phyloP scores from a whole-genome alignment of 1,140 invertebrate species.

The Prorops nasuta region DNA sequence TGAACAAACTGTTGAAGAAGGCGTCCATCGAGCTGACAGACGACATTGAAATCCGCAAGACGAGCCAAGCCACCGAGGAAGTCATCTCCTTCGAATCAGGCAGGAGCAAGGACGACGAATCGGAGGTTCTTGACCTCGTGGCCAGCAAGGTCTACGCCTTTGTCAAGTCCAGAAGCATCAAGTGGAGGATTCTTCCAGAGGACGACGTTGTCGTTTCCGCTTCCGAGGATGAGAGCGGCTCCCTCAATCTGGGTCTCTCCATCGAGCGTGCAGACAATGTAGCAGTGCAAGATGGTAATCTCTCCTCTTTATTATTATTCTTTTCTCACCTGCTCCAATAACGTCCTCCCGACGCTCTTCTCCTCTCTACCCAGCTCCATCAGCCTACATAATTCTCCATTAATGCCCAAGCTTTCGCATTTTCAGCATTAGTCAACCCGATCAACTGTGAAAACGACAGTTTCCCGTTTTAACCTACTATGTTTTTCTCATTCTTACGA shows the following conservation, averaged over 20 bases:
- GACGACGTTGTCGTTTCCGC: constrained; percentile 73
- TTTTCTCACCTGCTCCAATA: background rate
- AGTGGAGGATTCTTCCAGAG: constrained; percentile 65
- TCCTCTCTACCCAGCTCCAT: no score
- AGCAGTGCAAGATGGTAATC: constrained; percentile 47
- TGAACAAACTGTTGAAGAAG: constrained; percentile 77
- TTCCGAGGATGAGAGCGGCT: constrained; percentile 67
- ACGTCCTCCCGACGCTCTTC: no score
- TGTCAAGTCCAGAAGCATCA: constrained; percentile 64
- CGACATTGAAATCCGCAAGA: constrained; percentile 74
- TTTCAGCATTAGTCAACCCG: no score
- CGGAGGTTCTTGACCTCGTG: constrained; percentile 68
- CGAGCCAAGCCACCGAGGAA: constrained; percentile 56
- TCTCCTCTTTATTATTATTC: constrained; percentile 1
- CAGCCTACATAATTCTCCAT: no score
- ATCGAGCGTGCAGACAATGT: constrained; percentile 61
- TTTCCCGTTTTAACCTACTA: no score
- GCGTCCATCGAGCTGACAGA: constrained; percentile 72
- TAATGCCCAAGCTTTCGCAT: background rate
- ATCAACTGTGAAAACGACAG: no score
- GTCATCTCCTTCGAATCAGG: constrained; percentile 45
- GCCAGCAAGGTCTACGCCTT: constrained; percentile 73
- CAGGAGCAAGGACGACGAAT: constrained; percentile 62
- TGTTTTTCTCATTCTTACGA: no score
- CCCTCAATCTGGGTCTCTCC: constrained; percentile 70